These are phyloP conservation scores for Ceyx cyanopectus DNA, from an alignment of 2,113 vertebrate genomes.

Conservation along the genomic window DNA sequence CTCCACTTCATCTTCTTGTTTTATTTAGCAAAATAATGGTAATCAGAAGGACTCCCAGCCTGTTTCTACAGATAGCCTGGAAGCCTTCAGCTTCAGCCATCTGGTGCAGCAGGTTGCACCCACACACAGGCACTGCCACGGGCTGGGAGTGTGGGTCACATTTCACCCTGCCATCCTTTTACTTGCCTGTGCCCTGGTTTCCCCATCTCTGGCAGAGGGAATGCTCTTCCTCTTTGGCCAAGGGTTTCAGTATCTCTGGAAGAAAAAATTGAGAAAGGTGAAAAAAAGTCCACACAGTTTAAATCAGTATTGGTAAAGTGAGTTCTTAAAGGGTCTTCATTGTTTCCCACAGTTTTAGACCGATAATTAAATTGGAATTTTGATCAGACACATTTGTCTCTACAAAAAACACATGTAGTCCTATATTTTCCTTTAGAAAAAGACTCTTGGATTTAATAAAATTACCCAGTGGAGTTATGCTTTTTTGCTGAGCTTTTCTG, in stretches of 20 bases:
- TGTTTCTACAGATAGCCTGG: neutral
- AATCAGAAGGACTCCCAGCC: neutral
- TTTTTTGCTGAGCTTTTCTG: neutral
- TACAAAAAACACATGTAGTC: neutral
- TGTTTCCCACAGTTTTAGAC: neutral
- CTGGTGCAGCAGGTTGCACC: neutral
- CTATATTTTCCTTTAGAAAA: neutral
- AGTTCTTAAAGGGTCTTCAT: neutral
- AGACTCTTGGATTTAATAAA: neutral
- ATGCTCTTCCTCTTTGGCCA: neutral
- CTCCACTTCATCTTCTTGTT: neutral
- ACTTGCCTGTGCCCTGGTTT: neutral
- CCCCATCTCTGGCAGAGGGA: neutral
- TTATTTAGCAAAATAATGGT: neutral
- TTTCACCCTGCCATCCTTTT: neutral
- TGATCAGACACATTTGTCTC: neutral
- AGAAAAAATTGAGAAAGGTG: neutral
- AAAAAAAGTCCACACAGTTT: neutral
- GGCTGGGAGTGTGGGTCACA: neutral
- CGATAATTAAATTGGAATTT: neutral
- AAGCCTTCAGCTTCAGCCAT: conserved; percentile 5
- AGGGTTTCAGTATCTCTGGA: neutral
- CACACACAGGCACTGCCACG: neutral
- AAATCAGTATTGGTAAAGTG: neutral
- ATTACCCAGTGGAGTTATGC: neutral